These are phyloP conservation scores for Tenthredo scrophulariae DNA, from an alignment of 2,888 invertebrate genomes.

Conservation along the genomic window DNA sequence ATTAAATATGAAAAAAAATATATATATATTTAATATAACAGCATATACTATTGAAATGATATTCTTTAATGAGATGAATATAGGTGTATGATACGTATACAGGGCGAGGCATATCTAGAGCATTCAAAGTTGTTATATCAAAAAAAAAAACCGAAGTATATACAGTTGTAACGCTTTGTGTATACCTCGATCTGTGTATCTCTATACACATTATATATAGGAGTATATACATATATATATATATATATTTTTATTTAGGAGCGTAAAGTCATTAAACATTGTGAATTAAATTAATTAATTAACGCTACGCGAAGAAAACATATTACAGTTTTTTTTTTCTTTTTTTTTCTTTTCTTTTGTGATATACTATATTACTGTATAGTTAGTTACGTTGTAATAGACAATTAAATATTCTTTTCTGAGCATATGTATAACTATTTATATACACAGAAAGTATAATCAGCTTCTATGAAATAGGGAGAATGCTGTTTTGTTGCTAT, in stretches of 20 bases:
- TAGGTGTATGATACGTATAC: conserved; percentile 58
- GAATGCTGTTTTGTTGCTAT: conserved; percentile 68
- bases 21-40: conserved; percentile 72
- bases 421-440: conserved; percentile 57
- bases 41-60: conserved; percentile 64
- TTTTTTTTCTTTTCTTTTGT: conserved; percentile 57
- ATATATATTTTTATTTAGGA: conserved; percentile 67
- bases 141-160: conserved; percentile 25
- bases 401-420: conserved; percentile 59
- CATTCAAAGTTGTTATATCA: neutral
- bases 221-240: conserved; percentile 26
- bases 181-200: neutral
- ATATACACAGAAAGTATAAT: conserved; percentile 35
- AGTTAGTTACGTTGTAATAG: conserved; percentile 66
- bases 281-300: conserved; percentile 57
- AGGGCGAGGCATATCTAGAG: neutral
- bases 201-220: conserved; percentile 1
- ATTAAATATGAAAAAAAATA: conserved; percentile 60
- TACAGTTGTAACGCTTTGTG: neutral
- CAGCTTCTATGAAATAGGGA: conserved; percentile 61
- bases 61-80: conserved; percentile 70
- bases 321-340: too few relatives aligned
- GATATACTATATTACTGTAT: conserved; percentile 63
- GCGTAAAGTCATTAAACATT: conserved; percentile 67
- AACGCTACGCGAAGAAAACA: conserved; percentile 23